These are phyloP conservation scores for Parambassis ranga DNA, from an alignment of 2,797 vertebrate genomes.

Conservation along the genomic window DNA sequence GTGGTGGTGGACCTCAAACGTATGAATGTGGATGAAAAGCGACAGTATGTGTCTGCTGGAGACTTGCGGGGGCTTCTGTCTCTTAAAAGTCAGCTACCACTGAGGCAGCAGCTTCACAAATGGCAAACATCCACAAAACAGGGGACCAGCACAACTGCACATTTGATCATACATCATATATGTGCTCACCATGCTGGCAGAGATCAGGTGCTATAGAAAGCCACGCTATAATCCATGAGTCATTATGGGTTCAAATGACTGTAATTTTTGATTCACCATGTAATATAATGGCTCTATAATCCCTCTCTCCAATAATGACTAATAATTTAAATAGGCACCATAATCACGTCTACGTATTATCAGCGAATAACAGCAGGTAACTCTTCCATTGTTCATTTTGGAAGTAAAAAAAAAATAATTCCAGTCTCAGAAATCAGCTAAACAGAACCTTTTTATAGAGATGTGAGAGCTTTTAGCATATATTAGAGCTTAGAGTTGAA, in stretches of 20 bases:
- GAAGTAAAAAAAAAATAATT: slow-evolving; percentile 21
- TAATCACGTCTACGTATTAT: slow-evolving; percentile 42
- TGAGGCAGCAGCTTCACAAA: slow-evolving; percentile 3
- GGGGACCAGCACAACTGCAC: background rate
- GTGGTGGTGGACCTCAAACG: background rate
- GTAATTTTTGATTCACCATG: slow-evolving; percentile 41
- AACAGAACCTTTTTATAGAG: slow-evolving; percentile 2
- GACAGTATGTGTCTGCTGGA: slow-evolving; percentile 5
- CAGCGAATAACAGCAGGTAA: slow-evolving; percentile 47
- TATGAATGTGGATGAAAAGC: slow-evolving; percentile 31
- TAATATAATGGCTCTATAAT: slow-evolving; percentile 43
- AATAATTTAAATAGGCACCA: slow-evolving; percentile 42
- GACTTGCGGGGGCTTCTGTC: slow-evolving; percentile 1
- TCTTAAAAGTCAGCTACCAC: slow-evolving; percentile 5
- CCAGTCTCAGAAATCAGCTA: slow-evolving; percentile 19
- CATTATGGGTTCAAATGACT: slow-evolving; percentile 38
- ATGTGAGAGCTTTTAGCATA: slow-evolving; percentile 17
- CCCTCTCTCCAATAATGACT: slow-evolving; percentile 21
- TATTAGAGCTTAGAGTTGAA: slow-evolving; percentile 33
- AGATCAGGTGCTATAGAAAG: slow-evolving; percentile 33
- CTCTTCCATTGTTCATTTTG: slow-evolving; percentile 19
- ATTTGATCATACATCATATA: background rate
- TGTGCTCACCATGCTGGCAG: slow-evolving; percentile 1
- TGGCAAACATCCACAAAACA: slow-evolving; percentile 1
- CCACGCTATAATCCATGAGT: slow-evolving; percentile 35